A percentile compares a stretch with the other conserved stretches of the same genome.
These are phyloP conservation scores for Cyanoramphus novaezelandiae DNA, from an alignment of 2,113 vertebrate genomes.

Conservation along the genomic window DNA sequence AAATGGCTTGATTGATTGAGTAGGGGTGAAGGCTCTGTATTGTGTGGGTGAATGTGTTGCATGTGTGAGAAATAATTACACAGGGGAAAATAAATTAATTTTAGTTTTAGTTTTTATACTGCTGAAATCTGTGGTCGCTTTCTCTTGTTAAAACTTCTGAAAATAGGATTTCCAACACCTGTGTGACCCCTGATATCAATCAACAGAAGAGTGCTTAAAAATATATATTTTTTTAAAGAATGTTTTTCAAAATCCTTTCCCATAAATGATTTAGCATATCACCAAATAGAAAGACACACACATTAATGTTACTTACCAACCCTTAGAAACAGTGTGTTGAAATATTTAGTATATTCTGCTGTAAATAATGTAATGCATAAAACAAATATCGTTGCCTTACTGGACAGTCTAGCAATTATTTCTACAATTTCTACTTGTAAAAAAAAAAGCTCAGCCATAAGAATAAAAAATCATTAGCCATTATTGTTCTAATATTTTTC, in stretches of 20 bases:
- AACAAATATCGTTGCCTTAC: neutral
- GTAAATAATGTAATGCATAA: neutral
- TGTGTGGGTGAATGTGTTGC: neutral
- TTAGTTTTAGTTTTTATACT: neutral
- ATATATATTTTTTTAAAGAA: rapidly evolving
- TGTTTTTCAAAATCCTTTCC: neutral
- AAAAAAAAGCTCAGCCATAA: neutral
- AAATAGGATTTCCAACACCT: neutral
- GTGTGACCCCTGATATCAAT: neutral
- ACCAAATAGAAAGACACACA: neutral
- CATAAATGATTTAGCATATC: neutral
- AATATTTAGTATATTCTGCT: conserved; percentile 2
- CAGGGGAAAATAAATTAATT: neutral
- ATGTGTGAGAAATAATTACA: neutral
- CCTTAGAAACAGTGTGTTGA: neutral
- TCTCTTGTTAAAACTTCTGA: neutral
- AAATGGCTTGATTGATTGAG: neutral
- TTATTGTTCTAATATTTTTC: neutral
- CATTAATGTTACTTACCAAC: neutral
- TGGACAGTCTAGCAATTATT: neutral
- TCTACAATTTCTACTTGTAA: neutral
- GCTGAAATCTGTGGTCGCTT: neutral
- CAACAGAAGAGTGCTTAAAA: neutral
- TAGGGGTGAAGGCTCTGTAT: neutral
- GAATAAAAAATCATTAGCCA: neutral